Evolutionary conservation across 2,888 invertebrate genomes (phyloP), one percentile per base, ranked within the genome.

Genomic region (Volucella zonaria): DNA sequence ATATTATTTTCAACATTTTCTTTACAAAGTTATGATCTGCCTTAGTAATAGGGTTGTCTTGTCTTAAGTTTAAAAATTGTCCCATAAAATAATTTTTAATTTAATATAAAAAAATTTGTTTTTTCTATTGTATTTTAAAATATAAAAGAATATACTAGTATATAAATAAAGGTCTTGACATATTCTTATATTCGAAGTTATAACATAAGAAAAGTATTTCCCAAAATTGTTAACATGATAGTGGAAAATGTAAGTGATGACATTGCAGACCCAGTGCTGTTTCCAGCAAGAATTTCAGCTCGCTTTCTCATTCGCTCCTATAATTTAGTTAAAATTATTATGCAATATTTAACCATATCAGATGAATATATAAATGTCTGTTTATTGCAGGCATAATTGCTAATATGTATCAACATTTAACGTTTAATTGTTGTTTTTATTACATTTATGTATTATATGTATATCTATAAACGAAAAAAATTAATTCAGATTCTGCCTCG

Each of bases 271-370:
- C 90, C 91, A 45, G 91, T 91, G 58, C 93, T 94, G 90, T 94
- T 94, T 10, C 94, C 94, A 0, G 94, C 92, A 23, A 94, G 91
- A 87, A 94, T 94, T 87, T 94, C 93, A 12, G 94, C 94, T 1
- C 94, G 92, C 67, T 94, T 93, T 15, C 94, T 92, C 90, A 94
- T 92, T 51, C 94, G 91, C 89, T 94, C 94, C 87, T 92, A 71
- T 0, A 86, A 86, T 42, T 68, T 31, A 31, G 6, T 6, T 31
- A 31, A 31, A 31, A 31, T 31, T 4, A 31, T 31, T 31, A 23
- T 23, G 4, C 31, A 31, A 6, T 31, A 31, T 31, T 6, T 6
- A 31, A 31, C 4, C 31, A 6, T 4, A 23, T 31, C 6, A 6
- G 2, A 6, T 4, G 6, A 31, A 6, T 31, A 3, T 31, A 31